Evolutionary conservation across 2,888 invertebrate species (phyloP).

Genomic region (Coelinius sp.): DNA sequence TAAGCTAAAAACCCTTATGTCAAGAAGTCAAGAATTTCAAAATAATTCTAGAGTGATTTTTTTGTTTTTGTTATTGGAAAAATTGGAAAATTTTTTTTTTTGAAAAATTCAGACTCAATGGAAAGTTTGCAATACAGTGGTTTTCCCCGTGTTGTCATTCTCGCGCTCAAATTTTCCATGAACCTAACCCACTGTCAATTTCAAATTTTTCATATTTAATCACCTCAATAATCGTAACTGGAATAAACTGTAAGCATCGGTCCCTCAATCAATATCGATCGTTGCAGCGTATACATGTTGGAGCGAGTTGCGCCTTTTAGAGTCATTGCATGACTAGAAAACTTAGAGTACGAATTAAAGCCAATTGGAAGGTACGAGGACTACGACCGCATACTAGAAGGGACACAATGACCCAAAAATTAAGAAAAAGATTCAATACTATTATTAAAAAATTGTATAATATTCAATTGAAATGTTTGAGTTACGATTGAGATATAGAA

Average conservation of each 20-base stretch:
- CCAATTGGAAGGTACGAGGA: conserved; percentile 66
- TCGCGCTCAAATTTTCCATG: conserved; percentile 61
- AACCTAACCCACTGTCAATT: conserved; percentile 53
- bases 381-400: conserved; percentile 50
- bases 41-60: too few species aligned
- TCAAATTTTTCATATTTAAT: conserved; percentile 30
- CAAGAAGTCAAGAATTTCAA: too few species aligned
- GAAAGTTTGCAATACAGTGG: conserved; percentile 44
- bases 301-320: conserved; percentile 56
- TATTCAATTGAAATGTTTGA: conserved; percentile 41
- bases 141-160: conserved; percentile 63
- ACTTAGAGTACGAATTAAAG: conserved; percentile 64
- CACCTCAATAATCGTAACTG: neutral
- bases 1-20: too few species aligned
- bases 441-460: neutral
- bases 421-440: neutral
- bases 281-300: conserved; percentile 58
- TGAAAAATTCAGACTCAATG: conserved; percentile 36
- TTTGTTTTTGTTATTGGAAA: too few species aligned
- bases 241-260: conserved; percentile 41
- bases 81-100: neutral
- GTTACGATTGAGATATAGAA: conserved; percentile 39
- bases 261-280: conserved; percentile 43
- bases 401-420: conserved; percentile 24
- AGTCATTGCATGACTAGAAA: conserved; percentile 65